Evolutionary conservation across 1,140 invertebrate species (phyloP), one percentile per base, ranked within the genome.

Genomic region (Cotesia typhae): DNA sequence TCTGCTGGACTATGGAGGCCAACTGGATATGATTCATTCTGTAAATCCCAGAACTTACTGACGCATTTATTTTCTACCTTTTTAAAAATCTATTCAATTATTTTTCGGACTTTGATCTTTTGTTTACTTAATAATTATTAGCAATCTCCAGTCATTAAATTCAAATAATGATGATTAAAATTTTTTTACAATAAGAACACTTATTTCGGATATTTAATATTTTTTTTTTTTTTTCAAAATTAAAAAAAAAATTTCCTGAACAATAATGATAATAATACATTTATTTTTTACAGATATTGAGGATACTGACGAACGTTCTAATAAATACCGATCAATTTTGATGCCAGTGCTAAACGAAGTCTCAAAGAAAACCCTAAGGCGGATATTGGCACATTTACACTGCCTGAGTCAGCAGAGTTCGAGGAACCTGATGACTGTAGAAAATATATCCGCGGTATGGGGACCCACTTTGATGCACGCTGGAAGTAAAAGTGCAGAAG

Each of bases 391-490:
- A 3, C 95, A 97, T 84, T 85, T 97, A 36, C 89, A 93, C 80
- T 94, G 93, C 76, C 89, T 96, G n/a, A 90, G 91, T 74, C 90
- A 91, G 1, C 92, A 94, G 81, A 88, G 89, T 76, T 87, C 91
- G 3, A 90, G 90, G 63, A 96, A 96, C 81, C 88, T 92, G 57
- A 96, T 96, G 94, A 90, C 88, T 55, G 88, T 92, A 0, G 90
- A 92, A 61, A 96, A 95, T 83, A 85, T 96, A n/a, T 92, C 94
- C 4, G 90, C 94, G 1, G 91, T 95, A 53, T 95, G 94, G 93
- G 94, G 93, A 0, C 94, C 94, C 2, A 95, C 93, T 4, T 84
- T 95, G 57, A 91, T 95, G 89, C 92, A 93, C 72, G 89, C 91
- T 3, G 91, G 92, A 55, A 89, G 88, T 72, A 84, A 77, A 71